Evolutionary conservation across 2,888 invertebrate genomes (phyloP), one percentile per base, ranked within the genome.

Genomic region (Dynastes grantii): DNA sequence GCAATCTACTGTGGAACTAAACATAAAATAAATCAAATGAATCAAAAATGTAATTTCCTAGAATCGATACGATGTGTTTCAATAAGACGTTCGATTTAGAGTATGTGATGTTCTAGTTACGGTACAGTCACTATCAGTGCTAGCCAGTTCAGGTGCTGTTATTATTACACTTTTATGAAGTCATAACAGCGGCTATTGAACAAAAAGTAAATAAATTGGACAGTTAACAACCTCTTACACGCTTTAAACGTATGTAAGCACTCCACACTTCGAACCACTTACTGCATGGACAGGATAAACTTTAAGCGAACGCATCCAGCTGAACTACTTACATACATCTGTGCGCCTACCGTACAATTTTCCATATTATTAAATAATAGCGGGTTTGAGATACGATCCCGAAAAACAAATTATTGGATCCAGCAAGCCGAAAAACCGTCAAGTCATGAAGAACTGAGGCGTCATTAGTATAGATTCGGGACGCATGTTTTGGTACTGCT

Each of bases 401-500:
- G 70, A 73, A 83, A 84, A 84, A 84, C 83, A 84, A 84, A 84
- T 84, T 84, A 84, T 81, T 79, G 80, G 78, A 82, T 81, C 81
- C 77, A 81, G 68, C 76, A 65, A 77, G 82, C 82, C 45, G 63
- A 55, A 51, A 84, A 85, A 85, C 78, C 76, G 80, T 80, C 85
- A 77, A 85, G 86, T 87, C 87, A 86, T 84, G 86, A 83, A 81
- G 83, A 83, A 82, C 83, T 83, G 85, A 85, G 85, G 84, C 84
- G 85, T 87, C 87, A 88, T 88, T 87, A 88, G 85, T 81, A 83
- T 82, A 81, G 84, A 87, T 87, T 87, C 84, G 85, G 85, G 84
- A 88, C 87, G 88, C 87, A 87, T 87, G 85, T 87, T 87, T 78
- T 85, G 85, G 84, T 84, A 86, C 84, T 83, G 87, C 87, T 85